Percentiles rank a stretch among this genome's conserved stretches.
These are phyloP conservation scores for Nemurella pictetii DNA, from an alignment of 2,888 invertebrate genomes.

Conservation along the genomic window DNA sequence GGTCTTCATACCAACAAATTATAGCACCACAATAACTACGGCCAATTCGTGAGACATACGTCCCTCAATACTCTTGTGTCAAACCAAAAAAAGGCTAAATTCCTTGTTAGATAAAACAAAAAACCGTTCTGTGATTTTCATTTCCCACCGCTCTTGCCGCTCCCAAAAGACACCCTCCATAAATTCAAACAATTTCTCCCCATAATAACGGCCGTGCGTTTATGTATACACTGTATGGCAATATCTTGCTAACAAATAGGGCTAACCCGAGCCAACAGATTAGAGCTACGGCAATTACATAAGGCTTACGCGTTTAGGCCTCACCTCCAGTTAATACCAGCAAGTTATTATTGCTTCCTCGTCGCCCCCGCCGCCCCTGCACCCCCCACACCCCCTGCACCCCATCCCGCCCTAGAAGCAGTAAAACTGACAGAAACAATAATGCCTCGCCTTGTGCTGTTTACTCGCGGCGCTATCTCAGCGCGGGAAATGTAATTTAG, in stretches of 20 bases:
- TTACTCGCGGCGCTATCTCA: conserved; percentile 37
- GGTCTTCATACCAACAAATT: too few species aligned
- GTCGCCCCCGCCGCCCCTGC: conserved; percentile 18
- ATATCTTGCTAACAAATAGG: conserved; percentile 4
- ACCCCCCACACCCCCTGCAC: conserved; percentile 6
- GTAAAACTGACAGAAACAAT: conserved; percentile 42
- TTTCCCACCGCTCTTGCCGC: neutral
- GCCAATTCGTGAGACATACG: too few species aligned
- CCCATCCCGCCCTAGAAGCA: conserved; percentile 8
- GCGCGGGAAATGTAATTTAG: conserved; percentile 42
- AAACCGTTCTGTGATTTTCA: too few species aligned
- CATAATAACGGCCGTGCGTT: neutral
- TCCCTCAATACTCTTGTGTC: too few species aligned
- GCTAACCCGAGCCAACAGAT: conserved; percentile 1
- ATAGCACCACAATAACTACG: too few species aligned
- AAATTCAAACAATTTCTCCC: neutral
- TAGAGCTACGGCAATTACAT: conserved; percentile 24
- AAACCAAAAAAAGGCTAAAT: too few species aligned
- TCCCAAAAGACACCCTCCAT: neutral
- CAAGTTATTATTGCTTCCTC: conserved; percentile 39
- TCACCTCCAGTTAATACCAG: conserved; percentile 36
- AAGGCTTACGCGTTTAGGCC: neutral
- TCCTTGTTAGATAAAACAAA: too few species aligned
- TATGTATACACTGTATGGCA: neutral
- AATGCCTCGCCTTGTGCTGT: conserved; percentile 30